These are phyloP conservation scores for Pangasianodon hypophthalmus DNA, from an alignment of 2,113 vertebrate species.

Conservation along the genomic window DNA sequence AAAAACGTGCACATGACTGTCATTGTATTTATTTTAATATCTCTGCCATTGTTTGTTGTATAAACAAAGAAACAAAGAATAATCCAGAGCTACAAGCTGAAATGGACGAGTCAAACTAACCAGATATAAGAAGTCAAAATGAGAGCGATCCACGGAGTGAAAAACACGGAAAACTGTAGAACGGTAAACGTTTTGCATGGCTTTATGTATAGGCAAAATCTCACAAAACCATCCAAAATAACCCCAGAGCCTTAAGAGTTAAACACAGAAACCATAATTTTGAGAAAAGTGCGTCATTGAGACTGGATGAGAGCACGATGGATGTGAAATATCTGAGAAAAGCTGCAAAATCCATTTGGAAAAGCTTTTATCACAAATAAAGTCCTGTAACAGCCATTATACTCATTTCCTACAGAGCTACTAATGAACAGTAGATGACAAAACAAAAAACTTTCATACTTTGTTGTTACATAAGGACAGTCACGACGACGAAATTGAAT, in stretches of 20 bases:
- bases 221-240: not conserved
- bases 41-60: too few relatives aligned
- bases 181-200: not conserved
- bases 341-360: constrained; percentile 22
- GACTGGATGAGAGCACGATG: not conserved
- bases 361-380: constrained; percentile 32
- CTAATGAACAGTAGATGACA: constrained; percentile 12
- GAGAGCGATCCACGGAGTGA: too few relatives aligned
- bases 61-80: too few relatives aligned
- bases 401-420: not conserved
- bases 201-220: not conserved
- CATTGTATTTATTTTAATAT: too few relatives aligned
- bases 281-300: not conserved
- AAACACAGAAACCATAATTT: not conserved
- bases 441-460: not conserved
- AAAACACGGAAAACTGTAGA: not conserved
- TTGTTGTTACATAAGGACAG: not conserved
- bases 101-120: too few relatives aligned
- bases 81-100: too few relatives aligned
- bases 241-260: not conserved
- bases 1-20: too few relatives aligned
- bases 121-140: not conserved
- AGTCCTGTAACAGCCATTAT: not conserved
- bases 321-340: constrained; percentile 13
- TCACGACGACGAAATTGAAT: not conserved